Percentiles rank a stretch among this genome's conserved stretches.
These are phyloP conservation scores for Crocodylus rhombifer DNA, from an alignment of 2,797 vertebrate species.

Conservation along the genomic window DNA sequence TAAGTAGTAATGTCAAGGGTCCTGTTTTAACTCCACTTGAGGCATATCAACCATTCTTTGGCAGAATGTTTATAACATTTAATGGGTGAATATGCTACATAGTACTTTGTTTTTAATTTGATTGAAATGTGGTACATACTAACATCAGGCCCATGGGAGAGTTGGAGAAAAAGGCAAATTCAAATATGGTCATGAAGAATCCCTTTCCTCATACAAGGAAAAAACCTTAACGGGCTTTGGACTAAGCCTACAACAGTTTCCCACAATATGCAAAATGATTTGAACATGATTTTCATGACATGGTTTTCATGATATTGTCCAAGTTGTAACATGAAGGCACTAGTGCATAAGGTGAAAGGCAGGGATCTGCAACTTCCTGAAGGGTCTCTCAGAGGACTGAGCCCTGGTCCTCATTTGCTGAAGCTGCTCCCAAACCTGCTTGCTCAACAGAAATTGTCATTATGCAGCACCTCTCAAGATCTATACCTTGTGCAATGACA, in stretches of 20 bases:
- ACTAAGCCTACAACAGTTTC: not conserved
- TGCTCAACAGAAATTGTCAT: not conserved
- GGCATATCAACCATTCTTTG: constrained; percentile 41
- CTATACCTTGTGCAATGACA: not conserved
- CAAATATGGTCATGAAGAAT: not conserved
- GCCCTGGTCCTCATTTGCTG: not conserved
- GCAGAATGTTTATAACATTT: constrained; percentile 37
- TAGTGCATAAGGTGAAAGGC: too few relatives aligned
- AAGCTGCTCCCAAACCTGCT: not conserved
- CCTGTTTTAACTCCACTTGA: constrained; percentile 45
- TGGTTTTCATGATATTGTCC: not conserved
- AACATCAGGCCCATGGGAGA: not conserved
- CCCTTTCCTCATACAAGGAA: constrained; percentile 11
- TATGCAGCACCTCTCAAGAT: not conserved
- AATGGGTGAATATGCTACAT: not conserved
- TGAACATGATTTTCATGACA: not conserved
- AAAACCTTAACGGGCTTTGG: not conserved
- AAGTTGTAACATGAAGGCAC: not conserved
- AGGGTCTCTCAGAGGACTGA: rapidly evolving
- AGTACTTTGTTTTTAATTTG: constrained; percentile 7
- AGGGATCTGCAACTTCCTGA: not conserved
- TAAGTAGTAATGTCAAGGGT: constrained; percentile 56
- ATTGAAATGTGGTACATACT: not conserved
- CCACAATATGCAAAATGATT: not conserved
- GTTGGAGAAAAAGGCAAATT: not conserved